Evolutionary conservation across 2,113 vertebrate genomes (phyloP), one percentile per base, ranked within the genome.

Genomic region (Crotalus helleri): DNA sequence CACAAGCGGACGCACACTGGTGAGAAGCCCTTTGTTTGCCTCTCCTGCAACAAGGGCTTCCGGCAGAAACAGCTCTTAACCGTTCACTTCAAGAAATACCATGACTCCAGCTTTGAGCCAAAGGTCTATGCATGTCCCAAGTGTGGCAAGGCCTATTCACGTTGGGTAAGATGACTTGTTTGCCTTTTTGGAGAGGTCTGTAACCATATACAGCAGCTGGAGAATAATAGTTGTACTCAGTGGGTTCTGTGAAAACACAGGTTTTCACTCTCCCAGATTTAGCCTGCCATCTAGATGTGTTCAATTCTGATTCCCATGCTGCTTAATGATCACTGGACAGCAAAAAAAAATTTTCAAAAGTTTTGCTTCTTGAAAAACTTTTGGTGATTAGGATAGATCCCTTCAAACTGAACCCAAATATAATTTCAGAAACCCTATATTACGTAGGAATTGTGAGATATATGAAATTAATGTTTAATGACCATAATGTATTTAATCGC

Each of bases 1-100:
- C 97, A 97, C 91, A 21, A 92, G 17, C 69, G 3, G 11, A 97
- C n/a, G 1, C 97, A 97, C 90, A 95, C 95, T 0, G 94, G 91
- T 2, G 96, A 97, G 95, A 97, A 97, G 3, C 96, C 95, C 0
- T 97, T 97, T 19, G 0, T 87, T 93, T 98, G 97, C 86, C 24
- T 24, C 0, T 39, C 85, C 69, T 98, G 97, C 93, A 81, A 51
- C 61, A 94, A 94, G 8, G 39, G 49, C 26, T 97, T 97, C 93
- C 57, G 1, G 1, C 86, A 44, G 94, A 96, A 97, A 94, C 94
- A 96, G 2, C 96, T 96, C 8, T 94, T 97, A 2, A 93, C 57
- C 0, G 24, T 64, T 21, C 97, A 97, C 85, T 24, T 94, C 46
- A 94, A 46, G 95, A 96, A 95, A 9, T 2, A 93, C 86, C 97